These are phyloP conservation scores for Drosophila vallismaia DNA, from an alignment of 2,888 invertebrate genomes.

Conservation along the genomic window DNA sequence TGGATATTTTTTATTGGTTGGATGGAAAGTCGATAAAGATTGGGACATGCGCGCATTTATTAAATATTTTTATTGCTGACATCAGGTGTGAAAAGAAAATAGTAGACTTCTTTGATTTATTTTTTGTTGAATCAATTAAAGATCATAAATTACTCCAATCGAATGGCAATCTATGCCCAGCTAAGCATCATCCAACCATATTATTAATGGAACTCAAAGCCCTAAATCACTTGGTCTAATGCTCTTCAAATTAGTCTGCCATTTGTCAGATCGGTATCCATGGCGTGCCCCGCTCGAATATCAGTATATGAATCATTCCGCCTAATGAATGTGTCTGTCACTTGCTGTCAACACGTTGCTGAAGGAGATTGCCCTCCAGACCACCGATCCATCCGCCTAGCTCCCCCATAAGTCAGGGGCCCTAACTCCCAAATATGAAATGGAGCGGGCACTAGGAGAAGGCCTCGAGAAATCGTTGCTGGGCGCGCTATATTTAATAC, in stretches of 20 bases:
- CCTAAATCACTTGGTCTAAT: slow-evolving; percentile 69
- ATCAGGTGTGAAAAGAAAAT: neutral
- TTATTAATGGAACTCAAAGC: slow-evolving; percentile 43
- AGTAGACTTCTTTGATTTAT: neutral
- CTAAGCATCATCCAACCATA: slow-evolving; percentile 16
- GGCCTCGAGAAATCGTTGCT: slow-evolving; percentile 28
- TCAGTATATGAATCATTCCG: slow-evolving; percentile 67
- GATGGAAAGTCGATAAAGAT: slow-evolving; percentile 1
- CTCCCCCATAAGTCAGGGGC: slow-evolving; percentile 34
- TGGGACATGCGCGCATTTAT: neutral
- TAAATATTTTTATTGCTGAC: neutral
- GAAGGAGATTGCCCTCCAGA: slow-evolving; percentile 43
- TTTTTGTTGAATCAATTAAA: slow-evolving; percentile 1
- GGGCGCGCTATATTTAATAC: slow-evolving; percentile 70
- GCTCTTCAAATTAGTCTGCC: slow-evolving; percentile 58
- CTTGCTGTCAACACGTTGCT: slow-evolving; percentile 77
- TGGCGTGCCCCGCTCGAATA: slow-evolving; percentile 10
- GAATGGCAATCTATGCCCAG: slow-evolving; percentile 7
- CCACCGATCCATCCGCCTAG: neutral
- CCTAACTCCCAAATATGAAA: slow-evolving; percentile 66
- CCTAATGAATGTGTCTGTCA: slow-evolving; percentile 80
- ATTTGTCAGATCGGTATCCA: slow-evolving; percentile 49
- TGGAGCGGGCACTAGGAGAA: slow-evolving; percentile 53
- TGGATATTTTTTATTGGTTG: neutral
- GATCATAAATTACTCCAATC: slow-evolving; percentile 13